Evolutionary conservation across 2,797 vertebrate species (phyloP), one percentile per base, ranked within the genome.

Genomic region (Eutrigla gurnardus): DNA sequence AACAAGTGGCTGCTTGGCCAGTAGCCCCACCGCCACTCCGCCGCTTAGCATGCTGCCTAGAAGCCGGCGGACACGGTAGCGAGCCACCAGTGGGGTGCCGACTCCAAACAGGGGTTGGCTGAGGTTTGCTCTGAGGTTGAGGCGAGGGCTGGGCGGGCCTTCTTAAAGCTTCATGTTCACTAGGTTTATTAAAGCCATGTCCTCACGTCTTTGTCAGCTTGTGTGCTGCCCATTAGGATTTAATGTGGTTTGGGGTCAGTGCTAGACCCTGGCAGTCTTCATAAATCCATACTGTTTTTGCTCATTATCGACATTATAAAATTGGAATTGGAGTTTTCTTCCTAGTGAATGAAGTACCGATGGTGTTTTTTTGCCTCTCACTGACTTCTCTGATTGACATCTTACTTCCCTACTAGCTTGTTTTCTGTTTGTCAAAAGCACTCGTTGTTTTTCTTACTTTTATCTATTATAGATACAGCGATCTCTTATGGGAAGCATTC

Each of bases 1-100:
- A 87, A 86, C 86, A 80, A 89, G 89, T 84, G 87, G 84, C 90
- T 87, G 85, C 69, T 82, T 86, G 88, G 87, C 82, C 83, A 40
- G 74, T 81, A 70, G 86, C 87, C 87, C 80, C 75, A 78, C 83
- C 67, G 11, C 86, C 53, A 2, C 86, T 78, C 64, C 42, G 67
- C 75, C 82, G 80, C 73, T 86, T 71, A 84, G 77, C 63, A 63
- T 71, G 81, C 73, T 54, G 74, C 70, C 50, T 70, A 64, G 61
- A 78, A 88, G 58, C 82, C 78, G 49, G 64, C 69, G 63, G 82
- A 84, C 79, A 84, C 18, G 63, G 78, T 79, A 82, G 81, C 45
- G 47, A 79, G 82, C 74, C 74, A 75, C 76, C 74, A 85, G 63
- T 46, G 68, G 78, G 64, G 62, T 37, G 78, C 71, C 60, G 76